phyloP scores from a whole-genome alignment of 2,113 vertebrate species.

The Neogale vison region DNA sequence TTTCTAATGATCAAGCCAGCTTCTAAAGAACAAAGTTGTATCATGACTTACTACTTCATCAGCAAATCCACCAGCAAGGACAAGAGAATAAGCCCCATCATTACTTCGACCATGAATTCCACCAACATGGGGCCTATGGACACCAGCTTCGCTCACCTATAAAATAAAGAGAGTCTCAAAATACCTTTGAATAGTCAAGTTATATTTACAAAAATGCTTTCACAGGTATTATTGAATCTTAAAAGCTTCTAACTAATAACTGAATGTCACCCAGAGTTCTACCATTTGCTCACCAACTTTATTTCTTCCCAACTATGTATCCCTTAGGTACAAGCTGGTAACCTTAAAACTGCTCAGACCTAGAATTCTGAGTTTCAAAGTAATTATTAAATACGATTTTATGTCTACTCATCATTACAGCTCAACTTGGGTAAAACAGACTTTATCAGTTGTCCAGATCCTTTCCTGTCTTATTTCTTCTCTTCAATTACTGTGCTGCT shows the following conservation, averaged over 20 bases:
- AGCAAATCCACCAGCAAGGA: slow-evolving; percentile 97
- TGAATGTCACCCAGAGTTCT: neutral
- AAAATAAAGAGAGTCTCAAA: slow-evolving; percentile 51
- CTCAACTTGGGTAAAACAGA: neutral
- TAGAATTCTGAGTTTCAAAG: slow-evolving; percentile 41
- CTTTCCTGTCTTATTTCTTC: neutral
- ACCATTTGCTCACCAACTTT: neutral
- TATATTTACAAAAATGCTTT: slow-evolving; percentile 27
- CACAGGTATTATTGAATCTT: neutral
- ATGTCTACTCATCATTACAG: neutral
- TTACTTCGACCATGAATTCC: slow-evolving; percentile 99
- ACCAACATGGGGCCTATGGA: slow-evolving; percentile 97
- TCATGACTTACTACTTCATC: slow-evolving; percentile 97
- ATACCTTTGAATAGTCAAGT: neutral
- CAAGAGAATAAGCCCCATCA: slow-evolving; percentile 97
- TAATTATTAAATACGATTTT: neutral
- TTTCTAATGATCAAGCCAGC: slow-evolving; percentile 18
- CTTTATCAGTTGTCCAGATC: neutral
- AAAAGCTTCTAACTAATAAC: neutral
- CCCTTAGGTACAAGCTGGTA: neutral
- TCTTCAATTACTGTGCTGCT: slow-evolving; percentile 2
- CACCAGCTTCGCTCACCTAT: slow-evolving; percentile 98
- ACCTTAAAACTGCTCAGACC: neutral
- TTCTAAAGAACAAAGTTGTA: slow-evolving; percentile 27
- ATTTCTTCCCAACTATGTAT: neutral